Evolutionary conservation across 2,797 vertebrate species (phyloP).

Genomic region (Gymnoscopelus braueri): DNA sequence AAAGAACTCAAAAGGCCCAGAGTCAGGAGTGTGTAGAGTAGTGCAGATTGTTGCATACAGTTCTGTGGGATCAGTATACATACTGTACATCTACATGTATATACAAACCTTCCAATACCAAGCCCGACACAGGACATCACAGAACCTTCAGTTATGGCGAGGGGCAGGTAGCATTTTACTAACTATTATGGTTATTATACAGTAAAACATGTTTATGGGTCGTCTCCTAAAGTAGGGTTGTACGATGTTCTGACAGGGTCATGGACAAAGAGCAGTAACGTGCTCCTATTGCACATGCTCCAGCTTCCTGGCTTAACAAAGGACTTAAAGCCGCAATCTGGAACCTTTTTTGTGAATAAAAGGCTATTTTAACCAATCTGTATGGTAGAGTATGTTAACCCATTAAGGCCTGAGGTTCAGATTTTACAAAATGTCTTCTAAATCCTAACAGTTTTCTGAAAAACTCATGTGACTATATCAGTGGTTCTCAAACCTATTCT

Average conservation of each 20-base stretch:
- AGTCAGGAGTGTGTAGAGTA: conserved; percentile 23
- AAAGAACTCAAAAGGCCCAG: conserved; percentile 29
- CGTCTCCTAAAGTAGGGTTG: not conserved
- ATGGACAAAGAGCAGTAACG: too few relatives aligned
- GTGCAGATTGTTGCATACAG: conserved; percentile 56
- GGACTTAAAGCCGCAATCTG: not conserved
- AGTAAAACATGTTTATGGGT: not conserved
- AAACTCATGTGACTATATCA: too few relatives aligned
- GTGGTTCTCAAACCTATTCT: too few relatives aligned
- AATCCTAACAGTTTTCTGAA: too few relatives aligned
- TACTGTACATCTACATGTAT: conserved; percentile 29
- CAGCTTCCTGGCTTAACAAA: too few relatives aligned
- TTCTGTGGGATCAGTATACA: conserved; percentile 24
- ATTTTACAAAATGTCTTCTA: too few relatives aligned
- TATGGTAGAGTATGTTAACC: too few relatives aligned
- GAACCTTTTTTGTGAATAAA: not conserved
- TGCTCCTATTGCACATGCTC: too few relatives aligned
- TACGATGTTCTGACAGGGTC: too few relatives aligned
- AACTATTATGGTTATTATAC: conserved; percentile 1
- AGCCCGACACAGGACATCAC: conserved; percentile 27
- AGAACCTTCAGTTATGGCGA: conserved; percentile 16
- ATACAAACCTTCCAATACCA: conserved; percentile 27
- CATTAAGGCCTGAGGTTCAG: too few relatives aligned
- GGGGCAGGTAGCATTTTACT: not conserved
- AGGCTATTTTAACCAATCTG: too few relatives aligned